Conservation (phyloP, 2,113 vertebrate species). For the Glaucomys volans region DNA sequence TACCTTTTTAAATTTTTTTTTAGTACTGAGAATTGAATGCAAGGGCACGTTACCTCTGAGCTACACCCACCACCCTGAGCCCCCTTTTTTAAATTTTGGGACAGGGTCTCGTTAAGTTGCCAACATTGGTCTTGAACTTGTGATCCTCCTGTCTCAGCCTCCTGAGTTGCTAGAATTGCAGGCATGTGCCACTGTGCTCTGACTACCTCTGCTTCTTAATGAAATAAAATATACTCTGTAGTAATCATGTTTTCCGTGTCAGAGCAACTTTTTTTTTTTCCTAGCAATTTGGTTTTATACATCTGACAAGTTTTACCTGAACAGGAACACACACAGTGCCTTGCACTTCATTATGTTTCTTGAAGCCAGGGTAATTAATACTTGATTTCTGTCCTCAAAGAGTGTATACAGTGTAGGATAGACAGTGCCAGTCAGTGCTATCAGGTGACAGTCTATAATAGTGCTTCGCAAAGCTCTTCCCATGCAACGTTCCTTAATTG, state of each 20-base stretch:
- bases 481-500: not conserved
- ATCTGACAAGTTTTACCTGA: not conserved
- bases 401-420: not conserved
- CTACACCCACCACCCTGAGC: no score
- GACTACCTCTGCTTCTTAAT: not conserved
- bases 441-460: not conserved
- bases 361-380: not conserved
- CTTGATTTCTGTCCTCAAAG: not conserved
- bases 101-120: no score
- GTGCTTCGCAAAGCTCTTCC: not conserved
- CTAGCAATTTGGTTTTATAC: not conserved
- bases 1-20: not conserved
- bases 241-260: not conserved
- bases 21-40: no score
- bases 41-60: no score
- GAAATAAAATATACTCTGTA: not conserved
- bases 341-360: not conserved
- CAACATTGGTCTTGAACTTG: no score
- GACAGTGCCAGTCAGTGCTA: not conserved
- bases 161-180: no score
- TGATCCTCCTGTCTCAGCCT: no score
- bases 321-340: not conserved
- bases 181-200: no score
- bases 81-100: no score
- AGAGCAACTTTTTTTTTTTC: not conserved